phyloP scores from a whole-genome alignment of 2,797 vertebrate species.

The Notamacropus eugenii region DNA sequence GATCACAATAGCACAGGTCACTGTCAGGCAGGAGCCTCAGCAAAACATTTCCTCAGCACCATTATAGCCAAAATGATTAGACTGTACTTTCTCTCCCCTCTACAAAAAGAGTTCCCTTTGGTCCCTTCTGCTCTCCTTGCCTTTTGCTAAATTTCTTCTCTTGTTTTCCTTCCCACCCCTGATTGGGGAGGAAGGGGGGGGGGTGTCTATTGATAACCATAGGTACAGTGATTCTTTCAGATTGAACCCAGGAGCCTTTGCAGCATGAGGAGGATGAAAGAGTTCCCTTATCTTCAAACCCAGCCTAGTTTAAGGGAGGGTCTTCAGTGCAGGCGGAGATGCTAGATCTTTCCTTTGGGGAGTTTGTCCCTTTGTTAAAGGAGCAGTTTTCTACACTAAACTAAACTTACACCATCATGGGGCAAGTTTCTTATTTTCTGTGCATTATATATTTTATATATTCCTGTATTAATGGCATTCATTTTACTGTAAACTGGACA shows the following conservation, averaged over 20 bases:
- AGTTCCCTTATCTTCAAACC: neutral
- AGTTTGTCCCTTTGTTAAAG: slow-evolving; percentile 33
- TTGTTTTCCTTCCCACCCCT: slow-evolving; percentile 32
- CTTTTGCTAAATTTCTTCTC: slow-evolving; percentile 44
- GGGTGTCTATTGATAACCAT: slow-evolving; percentile 41
- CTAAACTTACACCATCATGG: slow-evolving; percentile 1
- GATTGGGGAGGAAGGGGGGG: neutral
- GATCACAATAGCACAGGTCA: slow-evolving; percentile 37
- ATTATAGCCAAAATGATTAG: slow-evolving; percentile 11
- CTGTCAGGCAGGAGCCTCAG: slow-evolving; percentile 25
- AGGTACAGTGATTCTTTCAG: slow-evolving; percentile 25
- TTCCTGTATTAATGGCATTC: slow-evolving; percentile 32
- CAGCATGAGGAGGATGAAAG: slow-evolving; percentile 18
- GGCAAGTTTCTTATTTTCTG: neutral
- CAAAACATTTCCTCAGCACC: slow-evolving; percentile 52
- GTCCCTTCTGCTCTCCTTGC: slow-evolving; percentile 40
- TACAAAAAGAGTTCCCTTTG: slow-evolving; percentile 15
- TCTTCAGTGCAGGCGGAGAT: neutral
- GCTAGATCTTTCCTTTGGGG: slow-evolving; percentile 10
- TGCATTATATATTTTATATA: slow-evolving; percentile 9
- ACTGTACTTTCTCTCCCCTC: slow-evolving; percentile 27
- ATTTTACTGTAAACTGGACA: slow-evolving; percentile 60
- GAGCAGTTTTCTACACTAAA: neutral
- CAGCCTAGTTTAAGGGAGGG: neutral
- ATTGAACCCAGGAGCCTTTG: slow-evolving; percentile 13